Evolutionary conservation across 2,797 vertebrate genomes (phyloP).

Genomic region (Dallia pectoralis): DNA sequence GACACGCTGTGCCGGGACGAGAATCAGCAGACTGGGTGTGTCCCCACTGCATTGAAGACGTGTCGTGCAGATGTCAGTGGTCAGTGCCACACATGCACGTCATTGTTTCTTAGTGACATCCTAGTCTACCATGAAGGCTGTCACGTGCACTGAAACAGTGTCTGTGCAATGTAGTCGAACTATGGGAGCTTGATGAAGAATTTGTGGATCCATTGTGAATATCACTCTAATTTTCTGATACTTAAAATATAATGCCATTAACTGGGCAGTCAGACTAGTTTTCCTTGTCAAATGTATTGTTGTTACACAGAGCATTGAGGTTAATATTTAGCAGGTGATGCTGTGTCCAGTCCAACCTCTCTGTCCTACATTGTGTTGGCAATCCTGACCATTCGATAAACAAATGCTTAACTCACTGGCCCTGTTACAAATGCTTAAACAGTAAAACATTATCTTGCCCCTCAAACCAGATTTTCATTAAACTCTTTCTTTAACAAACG

Average conservation of each 20-base stretch:
- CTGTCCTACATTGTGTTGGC: conserved; percentile 35
- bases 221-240: background rate
- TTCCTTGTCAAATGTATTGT: background rate
- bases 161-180: background rate
- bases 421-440: conserved; percentile 30
- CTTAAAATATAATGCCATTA: background rate
- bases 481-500: conserved; percentile 5
- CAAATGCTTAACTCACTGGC: conserved; percentile 43
- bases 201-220: background rate
- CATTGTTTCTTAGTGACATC: background rate
- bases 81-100: background rate
- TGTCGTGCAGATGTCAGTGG: conserved; percentile 12
- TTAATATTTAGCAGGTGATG: conserved; percentile 38
- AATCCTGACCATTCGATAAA: conserved; percentile 43
- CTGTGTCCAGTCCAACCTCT: conserved; percentile 1
- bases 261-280: background rate
- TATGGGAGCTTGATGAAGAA: background rate
- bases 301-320: background rate
- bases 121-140: background rate
- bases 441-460: background rate
- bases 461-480: background rate
- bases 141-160: background rate
- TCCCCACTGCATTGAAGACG: conserved; percentile 29
- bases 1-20: conserved; percentile 30
- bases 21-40: background rate